Evolutionary conservation across 2,888 invertebrate genomes (phyloP), one percentile per base, ranked within the genome.

Genomic region (Aelia acuminata): DNA sequence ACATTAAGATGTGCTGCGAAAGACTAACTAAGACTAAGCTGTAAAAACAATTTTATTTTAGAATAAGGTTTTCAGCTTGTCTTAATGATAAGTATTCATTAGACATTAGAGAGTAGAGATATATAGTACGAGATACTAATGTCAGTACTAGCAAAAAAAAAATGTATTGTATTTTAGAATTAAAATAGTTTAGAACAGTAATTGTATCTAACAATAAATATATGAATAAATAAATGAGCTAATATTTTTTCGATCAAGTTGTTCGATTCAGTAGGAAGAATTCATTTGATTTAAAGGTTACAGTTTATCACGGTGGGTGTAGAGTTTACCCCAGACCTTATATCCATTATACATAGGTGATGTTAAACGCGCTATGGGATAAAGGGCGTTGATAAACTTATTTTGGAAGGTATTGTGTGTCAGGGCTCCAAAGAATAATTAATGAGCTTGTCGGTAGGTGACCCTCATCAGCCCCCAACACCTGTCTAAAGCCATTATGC

Each of bases 391-490:
- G 80, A 80, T 47, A 43, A 80, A 43, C 80, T 43, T 47, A 80
- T 80, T 80, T 47, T n/a, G 8, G 80, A 47, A 43, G 80, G 39
- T 80, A 47, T 80, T 80, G 15, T 80, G n/a, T 47, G 80, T 80
- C 80, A 39, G 43, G 80, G 43, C 80, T n/a, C 43, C 22, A n/a
- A 80, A 80, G 80, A 80, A 80, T 80, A 80, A 43, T 43, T 80
- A 80, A 80, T 80, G 63, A 80, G 80, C 43, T 80, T 80, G 80
- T 80, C 80, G 80, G 80, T 43, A 22, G 80, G 80, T 80, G 80
- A 80, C 80, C 80, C 80, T 80, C 80, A 80, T 80, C 80, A 80
- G 39, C 22, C 43, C 43, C n/a, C n/a, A 43, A 80, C 43, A 80
- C 80, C 43, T 80, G 80, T n/a, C 80, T 10, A 15, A 70, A 20